Conservation (phyloP, 2,888 invertebrate species). For the Acanthopleura granulata region DNA sequence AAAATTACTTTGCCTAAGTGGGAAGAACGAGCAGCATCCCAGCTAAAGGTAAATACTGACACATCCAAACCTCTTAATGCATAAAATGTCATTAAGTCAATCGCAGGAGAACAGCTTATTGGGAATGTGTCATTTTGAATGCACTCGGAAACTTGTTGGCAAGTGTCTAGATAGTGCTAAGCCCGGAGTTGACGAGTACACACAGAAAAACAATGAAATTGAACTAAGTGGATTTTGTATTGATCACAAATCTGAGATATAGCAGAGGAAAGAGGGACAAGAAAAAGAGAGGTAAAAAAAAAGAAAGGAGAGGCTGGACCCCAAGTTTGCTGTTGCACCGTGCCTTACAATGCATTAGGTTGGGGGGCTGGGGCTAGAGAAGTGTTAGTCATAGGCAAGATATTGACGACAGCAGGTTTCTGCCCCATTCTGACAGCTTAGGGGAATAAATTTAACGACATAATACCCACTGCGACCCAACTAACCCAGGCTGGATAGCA, state of each 20-base stretch:
- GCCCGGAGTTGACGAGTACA: background rate
- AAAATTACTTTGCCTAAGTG: too few relatives aligned
- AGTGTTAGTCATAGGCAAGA: slow-evolving; percentile 7
- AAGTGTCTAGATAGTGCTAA: background rate
- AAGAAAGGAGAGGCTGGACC: background rate
- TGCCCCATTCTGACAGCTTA: slow-evolving; percentile 2
- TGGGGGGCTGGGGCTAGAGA: background rate
- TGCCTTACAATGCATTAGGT: too few relatives aligned
- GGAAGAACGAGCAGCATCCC: too few relatives aligned
- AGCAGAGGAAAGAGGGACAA: background rate
- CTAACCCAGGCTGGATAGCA: background rate
- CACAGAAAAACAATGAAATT: background rate
- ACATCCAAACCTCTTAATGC: too few relatives aligned
- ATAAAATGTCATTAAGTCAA: too few relatives aligned
- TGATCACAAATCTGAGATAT: background rate
- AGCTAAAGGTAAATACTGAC: too few relatives aligned
- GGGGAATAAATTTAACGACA: slow-evolving; percentile 10
- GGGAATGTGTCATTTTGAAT: background rate
- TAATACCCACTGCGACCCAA: background rate
- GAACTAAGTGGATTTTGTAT: background rate
- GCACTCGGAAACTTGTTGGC: background rate
- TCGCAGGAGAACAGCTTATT: background rate
- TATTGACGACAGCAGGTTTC: background rate
- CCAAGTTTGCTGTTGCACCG: too few relatives aligned
- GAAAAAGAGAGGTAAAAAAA: background rate